phyloP scores from a whole-genome alignment of 2,797 vertebrate species.

The Channa striata region DNA sequence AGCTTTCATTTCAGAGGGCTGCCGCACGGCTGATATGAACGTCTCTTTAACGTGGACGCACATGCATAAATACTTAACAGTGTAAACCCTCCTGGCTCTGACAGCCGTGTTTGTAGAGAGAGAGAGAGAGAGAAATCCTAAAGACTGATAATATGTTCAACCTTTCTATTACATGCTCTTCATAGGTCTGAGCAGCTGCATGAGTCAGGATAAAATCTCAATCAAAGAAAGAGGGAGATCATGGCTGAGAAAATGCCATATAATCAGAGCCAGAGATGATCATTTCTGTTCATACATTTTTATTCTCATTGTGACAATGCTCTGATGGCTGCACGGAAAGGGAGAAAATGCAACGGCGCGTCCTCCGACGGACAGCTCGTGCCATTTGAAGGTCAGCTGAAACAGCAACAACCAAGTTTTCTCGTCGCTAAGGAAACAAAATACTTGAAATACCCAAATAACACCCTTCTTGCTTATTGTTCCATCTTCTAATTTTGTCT shows the following conservation, averaged over 20 bases:
- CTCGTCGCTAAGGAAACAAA: slow-evolving; percentile 60
- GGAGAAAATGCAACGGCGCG: slow-evolving; percentile 34
- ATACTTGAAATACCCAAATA: slow-evolving; percentile 57
- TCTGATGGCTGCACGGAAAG: slow-evolving; percentile 24
- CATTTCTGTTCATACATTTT: slow-evolving; percentile 13
- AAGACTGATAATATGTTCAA: slow-evolving; percentile 41
- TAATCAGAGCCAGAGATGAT: slow-evolving; percentile 7
- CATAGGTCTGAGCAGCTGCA: slow-evolving; percentile 35
- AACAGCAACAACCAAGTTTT: slow-evolving; percentile 60
- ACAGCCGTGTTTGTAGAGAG: slow-evolving; percentile 2
- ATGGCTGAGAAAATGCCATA: slow-evolving; percentile 9
- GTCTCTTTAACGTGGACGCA: slow-evolving; percentile 41
- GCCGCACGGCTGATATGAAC: slow-evolving; percentile 48
- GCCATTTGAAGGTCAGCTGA: slow-evolving; percentile 74
- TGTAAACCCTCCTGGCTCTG: slow-evolving; percentile 22
- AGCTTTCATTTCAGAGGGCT: slow-evolving; percentile 62
- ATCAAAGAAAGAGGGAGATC: slow-evolving; percentile 12
- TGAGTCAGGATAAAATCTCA: slow-evolving; percentile 21
- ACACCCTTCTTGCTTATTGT: slow-evolving; percentile 56
- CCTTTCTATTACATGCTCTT: slow-evolving; percentile 21
- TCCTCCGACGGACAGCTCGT: slow-evolving; percentile 27
- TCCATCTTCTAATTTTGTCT: slow-evolving; percentile 61
- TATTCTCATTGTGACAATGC: slow-evolving; percentile 36
- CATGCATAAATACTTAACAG: slow-evolving; percentile 20
- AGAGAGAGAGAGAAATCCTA: slow-evolving; percentile 3